These are phyloP conservation scores for Magallana gigas DNA, from an alignment of 1,140 invertebrate genomes.

Conservation along the genomic window DNA sequence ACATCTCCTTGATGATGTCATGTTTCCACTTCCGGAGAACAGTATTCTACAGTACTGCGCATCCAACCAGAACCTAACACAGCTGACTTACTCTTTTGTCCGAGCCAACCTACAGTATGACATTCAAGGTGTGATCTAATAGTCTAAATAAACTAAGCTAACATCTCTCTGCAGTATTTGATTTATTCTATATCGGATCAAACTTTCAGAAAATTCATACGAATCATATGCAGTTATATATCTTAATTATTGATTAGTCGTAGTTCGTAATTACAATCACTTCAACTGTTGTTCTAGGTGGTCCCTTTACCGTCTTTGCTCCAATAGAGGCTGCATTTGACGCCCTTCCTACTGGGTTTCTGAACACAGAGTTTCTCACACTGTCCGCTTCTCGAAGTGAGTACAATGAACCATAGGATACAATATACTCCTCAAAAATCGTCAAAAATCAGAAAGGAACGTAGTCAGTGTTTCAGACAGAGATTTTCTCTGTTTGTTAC, in stretches of 20 bases:
- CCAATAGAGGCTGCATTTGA: slow-evolving; percentile 90
- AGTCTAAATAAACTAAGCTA: neutral
- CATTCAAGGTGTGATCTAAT: slow-evolving; percentile 40
- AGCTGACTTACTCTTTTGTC: slow-evolving; percentile 50
- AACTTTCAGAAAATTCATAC: neutral
- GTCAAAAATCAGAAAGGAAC: no score
- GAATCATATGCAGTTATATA: neutral
- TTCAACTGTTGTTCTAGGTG: slow-evolving; percentile 53
- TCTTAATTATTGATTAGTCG: neutral
- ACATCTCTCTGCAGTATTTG: no score
- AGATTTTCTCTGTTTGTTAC: no score
- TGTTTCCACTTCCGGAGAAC: slow-evolving; percentile 52
- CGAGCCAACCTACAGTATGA: slow-evolving; percentile 48
- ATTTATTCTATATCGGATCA: no score
- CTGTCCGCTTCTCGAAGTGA: slow-evolving; percentile 47
- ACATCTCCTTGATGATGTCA: slow-evolving; percentile 51
- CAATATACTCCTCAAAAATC: no score
- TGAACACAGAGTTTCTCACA: slow-evolving; percentile 50
- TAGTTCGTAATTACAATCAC: neutral
- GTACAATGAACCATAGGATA: no score
- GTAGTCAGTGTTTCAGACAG: no score
- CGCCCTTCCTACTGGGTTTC: slow-evolving; percentile 82
- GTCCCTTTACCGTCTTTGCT: slow-evolving; percentile 90
- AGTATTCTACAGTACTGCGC: slow-evolving; percentile 50
- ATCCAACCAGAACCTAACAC: slow-evolving; percentile 41